These are phyloP conservation scores for Andricus curvator DNA, from an alignment of 2,888 invertebrate genomes.

Conservation along the genomic window DNA sequence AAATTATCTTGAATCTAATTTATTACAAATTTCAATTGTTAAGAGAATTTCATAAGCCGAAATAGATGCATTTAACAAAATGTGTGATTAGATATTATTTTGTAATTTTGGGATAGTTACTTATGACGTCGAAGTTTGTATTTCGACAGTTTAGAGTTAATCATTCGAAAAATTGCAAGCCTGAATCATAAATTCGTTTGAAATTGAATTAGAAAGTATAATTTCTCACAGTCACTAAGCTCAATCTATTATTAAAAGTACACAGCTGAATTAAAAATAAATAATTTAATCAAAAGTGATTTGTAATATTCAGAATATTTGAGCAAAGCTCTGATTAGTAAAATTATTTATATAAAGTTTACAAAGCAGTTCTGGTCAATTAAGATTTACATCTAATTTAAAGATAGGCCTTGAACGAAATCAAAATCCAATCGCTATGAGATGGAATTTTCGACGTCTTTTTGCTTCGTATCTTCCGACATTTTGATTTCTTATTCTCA, in stretches of 20 bases:
- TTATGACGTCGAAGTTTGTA: not conserved
- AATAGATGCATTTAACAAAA: too few species aligned
- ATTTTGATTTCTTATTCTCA: not conserved
- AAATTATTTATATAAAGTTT: slow-evolving; percentile 21
- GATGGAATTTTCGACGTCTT: slow-evolving; percentile 15
- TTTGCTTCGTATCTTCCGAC: not conserved
- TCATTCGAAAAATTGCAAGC: not conserved
- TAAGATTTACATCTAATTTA: slow-evolving; percentile 14
- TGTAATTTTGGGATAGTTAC: not conserved
- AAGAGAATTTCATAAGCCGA: not conserved
- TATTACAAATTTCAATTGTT: not conserved
- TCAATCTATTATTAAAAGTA: too few species aligned
- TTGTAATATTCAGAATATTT: slow-evolving; percentile 14
- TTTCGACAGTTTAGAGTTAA: not conserved
- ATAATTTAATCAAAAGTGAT: slow-evolving; percentile 13
- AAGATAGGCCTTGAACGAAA: not conserved
- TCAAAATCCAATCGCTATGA: slow-evolving; percentile 18
- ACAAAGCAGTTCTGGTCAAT: not conserved
- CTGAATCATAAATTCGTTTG: not conserved
- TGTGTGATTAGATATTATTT: not conserved
- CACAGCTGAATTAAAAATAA: not conserved
- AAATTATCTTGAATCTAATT: not conserved
- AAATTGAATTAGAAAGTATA: not conserved
- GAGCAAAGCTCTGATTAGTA: not conserved
- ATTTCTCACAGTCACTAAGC: not conserved